These are phyloP conservation scores for Cotesia typhae DNA, from an alignment of 1,140 invertebrate species.

Conservation along the genomic window DNA sequence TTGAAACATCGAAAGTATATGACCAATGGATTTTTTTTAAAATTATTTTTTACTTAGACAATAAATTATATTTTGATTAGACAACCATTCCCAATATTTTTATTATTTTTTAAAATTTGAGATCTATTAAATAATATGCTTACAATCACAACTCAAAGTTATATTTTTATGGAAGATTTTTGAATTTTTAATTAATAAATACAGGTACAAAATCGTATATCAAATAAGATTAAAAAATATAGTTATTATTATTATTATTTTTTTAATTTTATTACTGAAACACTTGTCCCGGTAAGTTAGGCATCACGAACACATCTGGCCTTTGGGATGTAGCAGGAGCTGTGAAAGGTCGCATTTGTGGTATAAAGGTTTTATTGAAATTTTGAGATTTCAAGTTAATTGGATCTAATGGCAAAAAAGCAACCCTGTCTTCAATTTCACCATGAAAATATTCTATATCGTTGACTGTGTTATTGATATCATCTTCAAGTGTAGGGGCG, in stretches of 20 bases:
- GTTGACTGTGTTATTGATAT: conserved; percentile 27
- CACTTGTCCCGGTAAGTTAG: conserved; percentile 53
- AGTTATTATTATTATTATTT: conserved; percentile 7
- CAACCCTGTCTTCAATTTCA: conserved; percentile 28
- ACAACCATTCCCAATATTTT: no score
- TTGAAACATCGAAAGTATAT: no score
- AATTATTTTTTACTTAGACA: no score
- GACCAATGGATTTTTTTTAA: no score
- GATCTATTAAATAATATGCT: no score
- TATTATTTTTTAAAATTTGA: no score
- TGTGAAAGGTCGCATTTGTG: conserved; percentile 46
- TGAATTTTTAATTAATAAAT: not conserved
- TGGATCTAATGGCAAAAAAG: conserved; percentile 42
- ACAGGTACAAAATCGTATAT: conserved; percentile 7
- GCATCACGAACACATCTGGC: conserved; percentile 35
- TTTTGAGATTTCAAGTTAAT: conserved; percentile 28
- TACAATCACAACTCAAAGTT: no score
- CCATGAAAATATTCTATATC: conserved; percentile 28
- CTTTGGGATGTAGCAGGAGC: conserved; percentile 44
- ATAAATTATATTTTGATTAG: no score
- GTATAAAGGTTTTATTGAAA: conserved; percentile 23
- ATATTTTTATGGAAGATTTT: not conserved
- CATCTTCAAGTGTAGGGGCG: conserved; percentile 43
- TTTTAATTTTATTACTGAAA: conserved; percentile 34
- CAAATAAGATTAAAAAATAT: conserved; percentile 8